These are phyloP conservation scores for Acleris emargana DNA, from an alignment of 2,888 invertebrate genomes.

Conservation along the genomic window DNA sequence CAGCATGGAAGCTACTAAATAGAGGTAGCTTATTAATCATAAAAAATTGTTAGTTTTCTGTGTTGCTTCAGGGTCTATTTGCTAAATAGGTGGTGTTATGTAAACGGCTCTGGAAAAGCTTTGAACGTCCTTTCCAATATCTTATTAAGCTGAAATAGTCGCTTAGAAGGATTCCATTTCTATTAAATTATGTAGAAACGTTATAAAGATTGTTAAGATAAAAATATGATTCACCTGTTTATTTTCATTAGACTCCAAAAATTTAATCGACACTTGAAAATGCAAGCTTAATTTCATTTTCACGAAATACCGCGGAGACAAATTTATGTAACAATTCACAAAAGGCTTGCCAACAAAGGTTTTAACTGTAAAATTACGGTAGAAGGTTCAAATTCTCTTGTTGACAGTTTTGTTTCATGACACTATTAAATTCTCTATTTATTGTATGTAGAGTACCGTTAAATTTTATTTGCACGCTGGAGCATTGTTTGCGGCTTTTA, in stretches of 20 bases:
- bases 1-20: too few species aligned
- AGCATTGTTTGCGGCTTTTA: slow-evolving; percentile 10
- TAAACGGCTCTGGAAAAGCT: too few species aligned
- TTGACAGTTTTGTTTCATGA: not conserved
- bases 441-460: slow-evolving; percentile 21
- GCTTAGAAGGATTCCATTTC: not conserved
- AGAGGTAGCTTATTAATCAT: too few species aligned
- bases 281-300: slow-evolving; percentile 17
- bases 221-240: not conserved
- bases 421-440: slow-evolving; percentile 14
- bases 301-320: slow-evolving; percentile 9
- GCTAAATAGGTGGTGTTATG: too few species aligned
- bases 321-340: slow-evolving; percentile 16
- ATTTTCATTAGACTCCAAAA: slow-evolving; percentile 10
- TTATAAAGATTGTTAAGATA: slow-evolving; percentile 2
- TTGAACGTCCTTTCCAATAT: too few species aligned
- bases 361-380: not conserved
- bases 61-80: too few species aligned
- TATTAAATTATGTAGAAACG: not conserved
- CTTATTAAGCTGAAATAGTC: not conserved
- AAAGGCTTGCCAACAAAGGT: slow-evolving; percentile 1
- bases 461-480: slow-evolving; percentile 19
- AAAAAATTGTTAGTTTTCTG: too few species aligned
- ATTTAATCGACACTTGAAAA: slow-evolving; percentile 22
- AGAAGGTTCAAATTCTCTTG: slow-evolving; percentile 5